Percentiles rank a stretch among this genome's conserved stretches.
Evolutionary conservation across 53 echinoderm and acorn worm genomes (phyloP).

Genomic region (Stichopus horrens): DNA sequence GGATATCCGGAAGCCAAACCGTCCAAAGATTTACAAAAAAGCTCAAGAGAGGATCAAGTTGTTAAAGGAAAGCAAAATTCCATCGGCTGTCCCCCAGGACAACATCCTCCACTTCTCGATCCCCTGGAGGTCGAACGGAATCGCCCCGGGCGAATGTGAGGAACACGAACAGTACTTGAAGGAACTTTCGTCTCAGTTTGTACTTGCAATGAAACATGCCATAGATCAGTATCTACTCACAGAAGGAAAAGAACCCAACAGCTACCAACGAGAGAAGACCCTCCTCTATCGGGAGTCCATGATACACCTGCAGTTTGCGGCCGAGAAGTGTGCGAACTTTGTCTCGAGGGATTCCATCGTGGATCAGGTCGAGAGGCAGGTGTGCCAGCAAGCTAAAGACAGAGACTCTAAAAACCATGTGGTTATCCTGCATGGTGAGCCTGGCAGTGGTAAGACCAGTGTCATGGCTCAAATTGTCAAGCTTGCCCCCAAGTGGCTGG

Average conservation of each 20-base stretch:
- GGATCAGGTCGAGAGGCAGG: constrained; percentile 83
- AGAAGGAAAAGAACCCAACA: constrained; percentile 75
- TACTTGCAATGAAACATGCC: constrained; percentile 78
- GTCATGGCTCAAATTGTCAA: constrained; percentile 72
- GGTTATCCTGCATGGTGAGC: constrained; percentile 82
- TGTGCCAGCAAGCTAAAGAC: constrained; percentile 59
- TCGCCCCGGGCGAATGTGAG: constrained; percentile 69
- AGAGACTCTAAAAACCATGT: constrained; percentile 67
- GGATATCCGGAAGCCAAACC: constrained; percentile 93
- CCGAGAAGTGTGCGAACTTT: constrained; percentile 67
- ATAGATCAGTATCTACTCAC: constrained; percentile 77
- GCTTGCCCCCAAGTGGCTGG: constrained; percentile 86
- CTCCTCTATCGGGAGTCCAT: constrained; percentile 76
- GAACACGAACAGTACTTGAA: constrained; percentile 94
- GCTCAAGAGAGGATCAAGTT: constrained; percentile 93
- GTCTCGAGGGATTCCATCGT: constrained; percentile 85
- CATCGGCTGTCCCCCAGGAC: constrained; percentile 71
- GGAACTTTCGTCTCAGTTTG: constrained; percentile 80
- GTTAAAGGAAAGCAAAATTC: constrained; percentile 86
- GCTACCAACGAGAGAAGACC: constrained; percentile 61
- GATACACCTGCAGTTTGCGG: constrained; percentile 76
- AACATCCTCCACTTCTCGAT: constrained; percentile 83
- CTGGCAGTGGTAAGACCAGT: constrained; percentile 89
- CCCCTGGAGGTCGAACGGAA: constrained; percentile 83
- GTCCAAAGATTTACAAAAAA: constrained; percentile 98